Conservation (phyloP, 2,797 vertebrate genomes). For the Poecilia picta region DNA sequence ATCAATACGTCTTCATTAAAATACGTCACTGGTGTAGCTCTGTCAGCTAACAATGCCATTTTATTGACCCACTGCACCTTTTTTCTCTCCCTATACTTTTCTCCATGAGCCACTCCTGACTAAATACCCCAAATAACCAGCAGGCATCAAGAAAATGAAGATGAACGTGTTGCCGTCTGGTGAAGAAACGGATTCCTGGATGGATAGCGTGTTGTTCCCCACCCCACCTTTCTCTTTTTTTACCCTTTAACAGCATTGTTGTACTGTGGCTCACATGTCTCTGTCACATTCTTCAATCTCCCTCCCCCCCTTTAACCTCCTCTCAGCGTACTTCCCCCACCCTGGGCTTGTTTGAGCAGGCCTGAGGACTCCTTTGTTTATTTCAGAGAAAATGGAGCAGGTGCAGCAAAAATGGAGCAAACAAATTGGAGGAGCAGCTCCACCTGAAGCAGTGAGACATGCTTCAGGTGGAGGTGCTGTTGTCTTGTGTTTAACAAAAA, state of each 20-base stretch:
- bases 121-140: slow-evolving; percentile 25
- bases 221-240: slow-evolving; percentile 1
- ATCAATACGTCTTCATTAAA: slow-evolving; percentile 30
- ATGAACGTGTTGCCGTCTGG: slow-evolving; percentile 9
- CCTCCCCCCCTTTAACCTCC: slow-evolving; percentile 22
- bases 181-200: slow-evolving; percentile 2
- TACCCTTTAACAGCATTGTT: slow-evolving; percentile 3
- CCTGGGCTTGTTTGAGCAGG: slow-evolving; percentile 47
- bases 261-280: slow-evolving; percentile 10
- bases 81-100: background rate
- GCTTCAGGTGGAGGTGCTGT: background rate
- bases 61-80: slow-evolving; percentile 20
- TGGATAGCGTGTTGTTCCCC: background rate
- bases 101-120: background rate
- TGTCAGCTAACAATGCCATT: slow-evolving; percentile 5
- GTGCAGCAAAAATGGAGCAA: background rate
- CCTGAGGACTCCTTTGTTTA: slow-evolving; percentile 53
- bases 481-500: background rate
- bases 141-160: slow-evolving; percentile 37
- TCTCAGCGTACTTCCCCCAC: slow-evolving; percentile 16
- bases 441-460: background rate
- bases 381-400: slow-evolving; percentile 19
- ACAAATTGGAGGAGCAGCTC: background rate
- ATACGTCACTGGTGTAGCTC: slow-evolving; percentile 25
- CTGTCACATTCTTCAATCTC: slow-evolving; percentile 21